Base-by-base conservation (phyloP, 2,113 vertebrate genomes). In the Syngnathus typhle region DNA sequence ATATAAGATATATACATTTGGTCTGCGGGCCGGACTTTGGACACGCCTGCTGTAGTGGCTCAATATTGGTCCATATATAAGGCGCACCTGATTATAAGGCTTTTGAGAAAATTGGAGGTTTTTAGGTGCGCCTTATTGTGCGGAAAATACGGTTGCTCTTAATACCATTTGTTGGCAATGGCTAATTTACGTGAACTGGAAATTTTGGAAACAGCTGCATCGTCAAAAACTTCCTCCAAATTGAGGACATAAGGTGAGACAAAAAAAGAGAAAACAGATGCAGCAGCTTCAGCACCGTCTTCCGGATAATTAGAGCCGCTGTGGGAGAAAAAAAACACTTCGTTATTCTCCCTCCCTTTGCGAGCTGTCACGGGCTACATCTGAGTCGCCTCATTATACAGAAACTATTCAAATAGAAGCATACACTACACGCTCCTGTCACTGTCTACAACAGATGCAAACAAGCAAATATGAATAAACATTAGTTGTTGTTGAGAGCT, bases 401-500 rank as follows among this genome's bases (percentile, higher is more conserved):
- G 81, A 80, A 83, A 79, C 73, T 80, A 79, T 52, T 88, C 76
- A 87, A 88, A 87, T 84, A 82, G 87, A 82, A 85, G 81, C 75
- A 61, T 61, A 82, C 78, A 78, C 71, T 23, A 66, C 79, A 64
- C 74, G 60, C 77, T 85, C 77, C 81, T 84, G 87, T 87, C 87
- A 81, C 80, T 84, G 86, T 85, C 84, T 81, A 6, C 46, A 49
- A 65, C 82, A 83, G 81, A 87, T 73, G 78, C 84, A 91, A 90
- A 87, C 85, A 90, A 85, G 87, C 80, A 67, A 65, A 79, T 83
- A 85, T 86, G 87, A 90, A 88, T 89, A 89, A 89, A 90, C 87
- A 87, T 85, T 75, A 87, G 77, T 78, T 85, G 83, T 76, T 84
- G 83, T 84, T 51, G 69, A 78, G 78, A 78, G 83, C 78, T 80